Evolutionary conservation across 64 coral and sea anemone species (phyloP), one percentile per base, ranked within the genome.

Genomic region (Stylophora pistillata): DNA sequence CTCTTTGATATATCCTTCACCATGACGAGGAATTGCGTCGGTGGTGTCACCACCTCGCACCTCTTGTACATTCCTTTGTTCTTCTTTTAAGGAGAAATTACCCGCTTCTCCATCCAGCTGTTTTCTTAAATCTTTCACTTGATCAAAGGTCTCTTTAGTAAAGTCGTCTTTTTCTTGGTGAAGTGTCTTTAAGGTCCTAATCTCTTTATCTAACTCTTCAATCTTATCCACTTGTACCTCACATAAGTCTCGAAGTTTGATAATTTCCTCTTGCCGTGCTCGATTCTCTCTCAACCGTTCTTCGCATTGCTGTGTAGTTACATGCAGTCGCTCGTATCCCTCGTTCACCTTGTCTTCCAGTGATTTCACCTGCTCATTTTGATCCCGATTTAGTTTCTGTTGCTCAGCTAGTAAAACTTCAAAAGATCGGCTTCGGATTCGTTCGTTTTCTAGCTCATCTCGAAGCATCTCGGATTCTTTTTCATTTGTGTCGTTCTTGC

Each of bases 81-180:
- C 78, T 34, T 86, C 68, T 16, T 61, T 74, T 27, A 30, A 47
- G 62, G 14, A 27, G 60, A 53, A 69, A 32, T 74, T 52, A 71
- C 26, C 13, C 31, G 62, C 65, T 23, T 55, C 26, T 73, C 93
- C 87, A 53, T 86, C 64, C 53, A 93, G 68, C 37, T 79, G 74
- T 61, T 83, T 90, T 72, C 68, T 89, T 31, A 80, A 72, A 53
- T 54, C 26, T 34, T 92, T 79, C 31, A 69, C 55, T 21, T 77
- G 72, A 27, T 77, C 58, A 30, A 86, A 75, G 32, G 73, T 33
- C 13, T 92, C 73, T 86, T 70, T 12, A 9, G 82, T 74, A 64
- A 92, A 78, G 16, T 78, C 72, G 17, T 86, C 37, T 64, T 78
- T 85, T 78, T 92, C 90, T 29, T 86, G 71, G 53, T 76, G 86